A percentile compares a stretch with the other conserved stretches of the same genome.
These are phyloP conservation scores for Phodopus roborovskii DNA, from an alignment of 2,113 vertebrate species.

Conservation along the genomic window DNA sequence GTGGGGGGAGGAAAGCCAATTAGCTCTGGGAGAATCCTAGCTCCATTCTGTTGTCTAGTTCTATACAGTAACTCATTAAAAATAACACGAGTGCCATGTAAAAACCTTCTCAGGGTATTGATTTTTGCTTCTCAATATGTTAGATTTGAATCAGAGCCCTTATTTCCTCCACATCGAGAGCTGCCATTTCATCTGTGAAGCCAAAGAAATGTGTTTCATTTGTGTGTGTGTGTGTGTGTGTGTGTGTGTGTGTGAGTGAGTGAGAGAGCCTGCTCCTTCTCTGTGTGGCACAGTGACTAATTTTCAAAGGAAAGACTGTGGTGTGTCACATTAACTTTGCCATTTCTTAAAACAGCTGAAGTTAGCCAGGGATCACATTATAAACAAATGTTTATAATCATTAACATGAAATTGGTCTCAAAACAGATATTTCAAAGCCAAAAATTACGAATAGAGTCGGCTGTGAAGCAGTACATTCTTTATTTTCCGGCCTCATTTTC, in stretches of 20 bases:
- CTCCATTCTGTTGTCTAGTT: constrained; percentile 48
- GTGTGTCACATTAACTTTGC: background rate
- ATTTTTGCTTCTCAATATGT: constrained; percentile 72
- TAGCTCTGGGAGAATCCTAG: constrained; percentile 59
- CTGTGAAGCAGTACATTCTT: background rate
- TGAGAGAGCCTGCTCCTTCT: background rate
- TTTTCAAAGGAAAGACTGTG: constrained; percentile 46
- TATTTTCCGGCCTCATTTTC: background rate
- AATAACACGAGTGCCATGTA: constrained; percentile 52
- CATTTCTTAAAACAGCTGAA: constrained; percentile 54
- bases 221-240: background rate
- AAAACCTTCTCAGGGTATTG: constrained; percentile 70
- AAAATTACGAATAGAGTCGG: background rate
- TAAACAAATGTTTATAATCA: constrained; percentile 50
- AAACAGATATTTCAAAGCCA: constrained; percentile 38
- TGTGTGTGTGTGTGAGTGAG: background rate
- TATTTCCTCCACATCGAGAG: constrained; percentile 31
- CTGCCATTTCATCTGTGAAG: constrained; percentile 53
- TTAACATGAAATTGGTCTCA: constrained; percentile 42
- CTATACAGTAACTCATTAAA: constrained; percentile 73
- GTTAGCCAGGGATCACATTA: constrained; percentile 14
- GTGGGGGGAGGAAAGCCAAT: constrained; percentile 61
- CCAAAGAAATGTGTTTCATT: constrained; percentile 21
- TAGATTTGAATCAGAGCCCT: constrained; percentile 69
- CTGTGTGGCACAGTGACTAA: background rate